A percentile compares a stretch with the other conserved stretches of the same genome.
phyloP scores from a whole-genome alignment of 2,113 vertebrate genomes.

The Enhydra lutris region DNA sequence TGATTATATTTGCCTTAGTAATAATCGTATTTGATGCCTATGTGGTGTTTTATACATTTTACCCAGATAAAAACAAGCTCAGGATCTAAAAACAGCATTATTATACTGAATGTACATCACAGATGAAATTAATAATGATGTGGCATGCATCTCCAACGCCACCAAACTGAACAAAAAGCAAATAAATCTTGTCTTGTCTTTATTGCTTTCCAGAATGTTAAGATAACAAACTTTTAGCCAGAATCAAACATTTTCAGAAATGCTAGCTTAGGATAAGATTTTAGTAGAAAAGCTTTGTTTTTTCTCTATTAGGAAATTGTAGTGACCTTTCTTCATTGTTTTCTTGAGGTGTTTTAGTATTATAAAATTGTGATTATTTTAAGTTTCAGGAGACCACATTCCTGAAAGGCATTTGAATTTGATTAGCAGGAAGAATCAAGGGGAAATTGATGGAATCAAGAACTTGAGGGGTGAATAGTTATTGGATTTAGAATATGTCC shows the following conservation, averaged over 20 bases:
- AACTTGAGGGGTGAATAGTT: background rate
- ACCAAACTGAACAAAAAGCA: background rate
- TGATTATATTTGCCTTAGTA: background rate
- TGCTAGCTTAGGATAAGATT: background rate
- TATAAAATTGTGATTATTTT: constrained; percentile 20
- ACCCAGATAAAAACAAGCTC: background rate
- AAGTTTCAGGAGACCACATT: constrained; percentile 39
- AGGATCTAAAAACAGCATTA: background rate
- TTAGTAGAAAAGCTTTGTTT: background rate
- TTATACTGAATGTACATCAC: background rate
- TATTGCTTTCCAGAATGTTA: constrained; percentile 23
- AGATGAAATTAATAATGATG: background rate
- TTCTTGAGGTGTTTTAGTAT: constrained; percentile 25
- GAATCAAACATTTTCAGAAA: constrained; percentile 64
- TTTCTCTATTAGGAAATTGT: constrained; percentile 19
- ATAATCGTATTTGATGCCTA: background rate
- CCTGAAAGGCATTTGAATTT: background rate
- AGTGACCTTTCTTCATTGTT: constrained; percentile 46
- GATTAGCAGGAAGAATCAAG: background rate
- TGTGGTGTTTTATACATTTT: background rate
- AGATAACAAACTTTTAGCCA: constrained; percentile 1
- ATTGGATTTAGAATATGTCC: background rate
- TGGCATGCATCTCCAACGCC: background rate
- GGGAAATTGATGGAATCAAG: background rate
- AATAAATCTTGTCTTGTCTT: background rate